Evolutionary conservation across 23 tunicate genomes (phyloP).

Genomic region (Styela clava): DNA sequence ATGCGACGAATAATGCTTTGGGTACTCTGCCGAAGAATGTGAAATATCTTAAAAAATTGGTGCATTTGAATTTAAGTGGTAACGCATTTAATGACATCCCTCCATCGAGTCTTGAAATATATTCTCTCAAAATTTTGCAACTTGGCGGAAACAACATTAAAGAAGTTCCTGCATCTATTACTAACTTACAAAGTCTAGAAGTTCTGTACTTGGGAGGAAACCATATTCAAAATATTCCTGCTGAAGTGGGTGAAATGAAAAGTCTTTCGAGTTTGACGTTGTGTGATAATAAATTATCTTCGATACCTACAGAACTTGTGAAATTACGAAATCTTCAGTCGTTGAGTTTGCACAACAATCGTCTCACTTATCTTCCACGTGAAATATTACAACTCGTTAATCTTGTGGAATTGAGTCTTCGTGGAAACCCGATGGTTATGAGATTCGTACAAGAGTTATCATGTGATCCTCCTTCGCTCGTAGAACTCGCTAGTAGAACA

Average conservation of each 20-base stretch:
- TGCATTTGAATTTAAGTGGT: conserved; percentile 38
- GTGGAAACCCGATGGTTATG: conserved; percentile 62
- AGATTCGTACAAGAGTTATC: conserved; percentile 56
- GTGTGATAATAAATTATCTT: conserved; percentile 35
- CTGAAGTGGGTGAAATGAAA: conserved; percentile 35
- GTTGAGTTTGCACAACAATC: conserved; percentile 52
- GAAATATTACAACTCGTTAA: conserved; percentile 48
- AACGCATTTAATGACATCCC: conserved; percentile 35
- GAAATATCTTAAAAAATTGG: conserved; percentile 21
- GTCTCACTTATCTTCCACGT: conserved; percentile 37
- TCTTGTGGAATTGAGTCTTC: conserved; percentile 46
- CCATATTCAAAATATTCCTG: conserved; percentile 26
- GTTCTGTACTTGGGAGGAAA: conserved; percentile 48
- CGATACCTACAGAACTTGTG: conserved; percentile 31
- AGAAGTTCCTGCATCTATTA: conserved; percentile 26
- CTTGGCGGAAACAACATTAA: conserved; percentile 36
- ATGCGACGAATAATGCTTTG: conserved; percentile 32
- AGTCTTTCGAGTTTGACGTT: conserved; percentile 19
- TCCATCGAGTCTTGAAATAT: conserved; percentile 8
- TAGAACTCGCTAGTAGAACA: conserved; percentile 55
- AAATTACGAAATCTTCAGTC: conserved; percentile 44
- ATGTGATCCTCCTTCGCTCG: conserved; percentile 50
- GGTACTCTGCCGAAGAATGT: conserved; percentile 12
- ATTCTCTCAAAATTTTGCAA: conserved; percentile 26
- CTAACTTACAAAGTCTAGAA: conserved; percentile 19